Conservation (phyloP, 2,888 invertebrate genomes). For the Drosophila robusta region DNA sequence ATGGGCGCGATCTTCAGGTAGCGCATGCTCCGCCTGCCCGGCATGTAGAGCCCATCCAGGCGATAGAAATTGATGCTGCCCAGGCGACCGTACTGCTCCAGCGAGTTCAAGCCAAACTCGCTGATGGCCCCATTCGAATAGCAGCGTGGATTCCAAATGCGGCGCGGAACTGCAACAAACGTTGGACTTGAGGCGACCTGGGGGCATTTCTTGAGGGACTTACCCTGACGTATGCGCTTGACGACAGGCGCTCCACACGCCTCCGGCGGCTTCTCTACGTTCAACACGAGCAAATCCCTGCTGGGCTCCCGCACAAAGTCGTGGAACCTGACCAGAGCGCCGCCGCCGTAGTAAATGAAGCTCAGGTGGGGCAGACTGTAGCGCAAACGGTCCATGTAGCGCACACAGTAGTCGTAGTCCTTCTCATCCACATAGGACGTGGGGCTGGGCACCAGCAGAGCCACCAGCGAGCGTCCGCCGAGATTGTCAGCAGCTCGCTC, state of each 20-base stretch:
- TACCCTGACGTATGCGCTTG: conserved; percentile 88
- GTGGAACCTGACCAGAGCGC: conserved; percentile 87
- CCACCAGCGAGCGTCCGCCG: conserved; percentile 89
- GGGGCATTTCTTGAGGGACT: conserved; percentile 41
- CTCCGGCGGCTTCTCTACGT: conserved; percentile 77
- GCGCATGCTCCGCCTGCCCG: conserved; percentile 85
- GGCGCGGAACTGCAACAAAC: conserved; percentile 86
- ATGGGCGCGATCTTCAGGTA: conserved; percentile 86
- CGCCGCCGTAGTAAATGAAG: conserved; percentile 87
- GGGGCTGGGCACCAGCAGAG: conserved; percentile 88
- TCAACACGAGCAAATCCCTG: conserved; percentile 86
- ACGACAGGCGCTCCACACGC: conserved; percentile 85
- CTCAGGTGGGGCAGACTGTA: conserved; percentile 89
- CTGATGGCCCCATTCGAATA: conserved; percentile 85
- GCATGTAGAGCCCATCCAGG: conserved; percentile 90
- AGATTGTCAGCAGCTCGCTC: conserved; percentile 86
- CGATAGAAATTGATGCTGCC: conserved; percentile 89
- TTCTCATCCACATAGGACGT: conserved; percentile 86
- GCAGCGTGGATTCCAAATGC: conserved; percentile 88
- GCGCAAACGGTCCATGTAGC: conserved; percentile 87
- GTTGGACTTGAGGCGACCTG: neutral
- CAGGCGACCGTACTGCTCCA: conserved; percentile 88
- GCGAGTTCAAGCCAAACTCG: conserved; percentile 85
- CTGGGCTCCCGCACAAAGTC: conserved; percentile 87
- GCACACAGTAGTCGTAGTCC: conserved; percentile 86